These are phyloP conservation scores for Cherax destructor DNA, from an alignment of 1,140 invertebrate species.

Conservation along the genomic window DNA sequence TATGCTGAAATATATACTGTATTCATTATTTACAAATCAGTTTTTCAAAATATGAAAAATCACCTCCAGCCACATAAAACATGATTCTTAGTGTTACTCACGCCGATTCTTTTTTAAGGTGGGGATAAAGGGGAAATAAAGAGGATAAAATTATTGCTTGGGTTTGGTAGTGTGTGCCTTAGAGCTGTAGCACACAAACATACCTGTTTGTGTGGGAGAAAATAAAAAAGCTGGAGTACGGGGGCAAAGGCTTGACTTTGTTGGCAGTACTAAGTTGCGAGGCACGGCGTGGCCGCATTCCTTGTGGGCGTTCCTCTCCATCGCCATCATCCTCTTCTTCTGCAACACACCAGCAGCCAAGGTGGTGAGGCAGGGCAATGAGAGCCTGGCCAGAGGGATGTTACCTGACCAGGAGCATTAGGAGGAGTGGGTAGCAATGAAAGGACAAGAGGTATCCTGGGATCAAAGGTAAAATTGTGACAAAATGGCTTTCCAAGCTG, in stretches of 20 bases:
- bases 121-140: not conserved
- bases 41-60: not conserved
- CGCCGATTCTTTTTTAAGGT: not conserved
- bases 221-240: conserved; percentile 81
- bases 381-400: conserved; percentile 21
- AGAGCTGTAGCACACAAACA: conserved; percentile 17
- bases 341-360: conserved; percentile 66
- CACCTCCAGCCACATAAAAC: not conserved
- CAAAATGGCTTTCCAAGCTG: not conserved
- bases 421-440: not conserved
- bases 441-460: conserved; percentile 1
- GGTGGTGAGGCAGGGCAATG: conserved; percentile 38
- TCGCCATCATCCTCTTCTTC: conserved; percentile 77
- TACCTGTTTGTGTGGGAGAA: conserved; percentile 77
- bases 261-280: conserved; percentile 80
- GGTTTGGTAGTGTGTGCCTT: conserved; percentile 8
- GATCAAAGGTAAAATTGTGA: not conserved
- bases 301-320: conserved; percentile 81
- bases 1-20: not conserved
- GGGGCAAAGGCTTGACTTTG: conserved; percentile 82
- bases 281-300: conserved; percentile 88
- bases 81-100: not conserved
- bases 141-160: not conserved
- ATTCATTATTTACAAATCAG: not conserved
- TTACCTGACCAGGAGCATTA: not conserved